Conservation (phyloP, 2,113 vertebrate species). For the Lampris megalopsis region DNA sequence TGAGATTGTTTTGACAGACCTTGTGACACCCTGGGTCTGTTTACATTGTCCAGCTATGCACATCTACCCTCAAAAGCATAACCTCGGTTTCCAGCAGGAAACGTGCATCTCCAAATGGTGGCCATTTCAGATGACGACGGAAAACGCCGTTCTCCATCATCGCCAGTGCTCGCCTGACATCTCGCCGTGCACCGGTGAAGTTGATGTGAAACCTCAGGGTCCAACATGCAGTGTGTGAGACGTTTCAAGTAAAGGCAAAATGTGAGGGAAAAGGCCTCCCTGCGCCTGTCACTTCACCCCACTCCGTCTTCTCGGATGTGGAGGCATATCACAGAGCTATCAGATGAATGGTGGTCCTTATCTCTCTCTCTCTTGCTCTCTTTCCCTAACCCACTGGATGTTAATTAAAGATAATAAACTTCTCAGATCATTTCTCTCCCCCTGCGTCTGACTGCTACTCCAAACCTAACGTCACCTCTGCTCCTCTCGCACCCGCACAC, state of each 20-base stretch:
- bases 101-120: neutral
- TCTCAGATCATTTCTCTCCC: slow-evolving; percentile 70
- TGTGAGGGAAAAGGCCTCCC: neutral
- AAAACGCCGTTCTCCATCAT: no score
- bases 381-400: slow-evolving; percentile 37
- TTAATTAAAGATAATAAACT: slow-evolving; percentile 83
- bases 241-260: neutral
- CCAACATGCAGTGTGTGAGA: no score
- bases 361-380: slow-evolving; percentile 59
- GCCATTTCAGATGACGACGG: no score
- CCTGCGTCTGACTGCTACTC: slow-evolving; percentile 30
- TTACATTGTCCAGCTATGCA: neutral
- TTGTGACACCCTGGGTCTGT: neutral
- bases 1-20: no score
- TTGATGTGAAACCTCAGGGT: no score
- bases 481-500: slow-evolving; percentile 55
- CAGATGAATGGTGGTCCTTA: slow-evolving; percentile 68
- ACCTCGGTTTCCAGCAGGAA: neutral
- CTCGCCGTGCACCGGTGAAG: no score
- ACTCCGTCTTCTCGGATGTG: slow-evolving; percentile 26
- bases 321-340: slow-evolving; percentile 60
- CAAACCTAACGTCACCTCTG: slow-evolving; percentile 74
- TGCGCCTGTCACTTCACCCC: slow-evolving; percentile 8
- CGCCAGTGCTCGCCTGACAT: no score
- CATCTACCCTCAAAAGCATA: neutral